These are phyloP conservation scores for Oxyruncus cristatus DNA, from an alignment of 2,113 vertebrate species.

Conservation along the genomic window DNA sequence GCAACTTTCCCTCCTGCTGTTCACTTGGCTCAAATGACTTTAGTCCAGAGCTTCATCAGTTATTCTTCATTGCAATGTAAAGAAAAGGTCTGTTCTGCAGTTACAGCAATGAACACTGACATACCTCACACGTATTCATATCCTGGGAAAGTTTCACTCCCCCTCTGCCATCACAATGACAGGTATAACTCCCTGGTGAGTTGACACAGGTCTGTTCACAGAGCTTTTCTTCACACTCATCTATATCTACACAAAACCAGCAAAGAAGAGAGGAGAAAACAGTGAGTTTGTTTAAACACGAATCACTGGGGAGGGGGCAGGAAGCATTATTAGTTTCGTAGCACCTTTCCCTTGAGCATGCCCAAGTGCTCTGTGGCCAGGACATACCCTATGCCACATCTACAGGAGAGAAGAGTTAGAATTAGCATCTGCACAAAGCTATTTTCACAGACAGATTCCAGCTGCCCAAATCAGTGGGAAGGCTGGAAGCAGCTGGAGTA, in stretches of 20 bases:
- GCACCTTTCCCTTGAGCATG: background rate
- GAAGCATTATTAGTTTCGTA: background rate
- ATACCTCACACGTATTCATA: constrained; percentile 90
- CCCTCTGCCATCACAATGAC: constrained; percentile 90
- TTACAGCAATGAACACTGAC: background rate
- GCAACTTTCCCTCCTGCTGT: background rate
- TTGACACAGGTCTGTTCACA: constrained; percentile 92
- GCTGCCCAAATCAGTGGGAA: constrained; percentile 1
- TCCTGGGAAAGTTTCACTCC: constrained; percentile 86
- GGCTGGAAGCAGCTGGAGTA: constrained; percentile 10
- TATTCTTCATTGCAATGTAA: background rate
- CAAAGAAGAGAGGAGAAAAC: background rate
- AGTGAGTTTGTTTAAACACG: background rate
- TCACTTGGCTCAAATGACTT: background rate
- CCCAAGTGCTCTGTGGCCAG: background rate
- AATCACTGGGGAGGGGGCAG: background rate
- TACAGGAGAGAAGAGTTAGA: background rate
- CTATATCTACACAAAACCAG: constrained; percentile 78
- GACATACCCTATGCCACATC: background rate
- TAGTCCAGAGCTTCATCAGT: background rate
- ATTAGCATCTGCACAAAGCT: background rate
- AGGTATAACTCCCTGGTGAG: constrained; percentile 87
- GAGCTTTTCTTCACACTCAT: constrained; percentile 85
- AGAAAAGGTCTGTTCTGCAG: background rate
- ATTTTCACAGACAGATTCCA: background rate